Base-by-base conservation (phyloP, 2,113 vertebrate genomes). In the Coreoperca whiteheadi region DNA sequence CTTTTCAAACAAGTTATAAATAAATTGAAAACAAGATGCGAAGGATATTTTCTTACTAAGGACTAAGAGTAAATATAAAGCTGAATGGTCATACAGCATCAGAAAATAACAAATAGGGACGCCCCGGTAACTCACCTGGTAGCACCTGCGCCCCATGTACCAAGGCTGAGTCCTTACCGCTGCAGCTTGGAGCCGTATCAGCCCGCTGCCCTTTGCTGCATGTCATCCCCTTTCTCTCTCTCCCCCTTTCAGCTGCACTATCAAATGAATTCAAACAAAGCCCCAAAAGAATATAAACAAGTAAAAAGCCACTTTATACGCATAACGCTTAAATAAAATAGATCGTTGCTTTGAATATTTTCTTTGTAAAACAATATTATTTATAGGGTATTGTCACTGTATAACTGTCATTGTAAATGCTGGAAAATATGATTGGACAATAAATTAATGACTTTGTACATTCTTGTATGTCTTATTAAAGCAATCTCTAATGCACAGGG, bases 401-500 rank as follows among this genome's bases (percentile, higher is more conserved):
- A 50, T 56, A 54, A 73, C 11, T 70, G 61, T 61, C 39, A 56
- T 37, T 82, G 10, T n/a, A 74, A 59, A 80, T 73, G 60, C 60
- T 64, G 3, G 12, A 59, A 86, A 73, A 63, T 25, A 10, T 16
- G 37, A 65, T 16, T 60, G 25, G 9, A 16, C 70, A 69, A 77
- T n/a, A 0, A 77, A 3, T 65, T 6, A 41, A 3, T 65, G 23
- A 65, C 34, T 79, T 53, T 54, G 32, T 74, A 50, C 72, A 64
- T 81, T 32, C 50, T 70, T 82, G 59, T 50, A 28, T 39, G 61
- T 77, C 54, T 46, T 15, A 48, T 84, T 74, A 85, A 89, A 82
- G 25, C 60, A 85, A n/a, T 70, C 25, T 69, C 68, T 81, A 82
- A 77, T 79, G 89, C 66, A 87, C 63, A 70, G 66, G 74, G 68